These are phyloP conservation scores for Nycteola revayana DNA, from an alignment of 2,888 invertebrate species.

Conservation along the genomic window DNA sequence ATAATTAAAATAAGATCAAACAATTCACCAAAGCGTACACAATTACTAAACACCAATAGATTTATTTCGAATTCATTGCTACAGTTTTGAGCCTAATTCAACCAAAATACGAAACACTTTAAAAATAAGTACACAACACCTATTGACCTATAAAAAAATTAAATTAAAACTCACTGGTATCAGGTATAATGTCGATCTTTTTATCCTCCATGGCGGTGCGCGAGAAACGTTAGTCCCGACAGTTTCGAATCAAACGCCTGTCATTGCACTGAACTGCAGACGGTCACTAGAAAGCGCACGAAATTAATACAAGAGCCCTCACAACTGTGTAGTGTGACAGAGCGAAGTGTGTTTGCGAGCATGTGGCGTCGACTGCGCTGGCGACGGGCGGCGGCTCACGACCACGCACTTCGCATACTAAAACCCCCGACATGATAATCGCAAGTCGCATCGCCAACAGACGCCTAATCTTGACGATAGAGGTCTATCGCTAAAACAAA, in stretches of 20 bases:
- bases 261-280: slow-evolving; percentile 65
- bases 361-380: slow-evolving; percentile 47
- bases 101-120: no score
- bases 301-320: slow-evolving; percentile 56
- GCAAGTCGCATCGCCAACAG: slow-evolving; percentile 53
- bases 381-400: slow-evolving; percentile 67
- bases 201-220: slow-evolving; percentile 37
- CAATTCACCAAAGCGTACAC: no score
- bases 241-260: slow-evolving; percentile 46
- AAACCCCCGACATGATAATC: slow-evolving; percentile 67
- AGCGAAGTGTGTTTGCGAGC: slow-evolving; percentile 56
- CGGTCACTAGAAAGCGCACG: slow-evolving; percentile 62
- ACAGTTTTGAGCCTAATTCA: no score
- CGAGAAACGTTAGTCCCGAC: slow-evolving; percentile 31
- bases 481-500: slow-evolving; percentile 54
- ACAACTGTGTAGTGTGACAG: slow-evolving; percentile 49
- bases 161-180: slow-evolving; percentile 49
- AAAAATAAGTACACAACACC: no score
- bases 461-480: slow-evolving; percentile 53
- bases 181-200: slow-evolving; percentile 43
- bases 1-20: no score
- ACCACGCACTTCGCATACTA: slow-evolving; percentile 79
- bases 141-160: no score
- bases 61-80: no score
- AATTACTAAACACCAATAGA: no score